Conservation (phyloP, 1,140 invertebrate genomes). For the Araneus ventricosus region DNA sequence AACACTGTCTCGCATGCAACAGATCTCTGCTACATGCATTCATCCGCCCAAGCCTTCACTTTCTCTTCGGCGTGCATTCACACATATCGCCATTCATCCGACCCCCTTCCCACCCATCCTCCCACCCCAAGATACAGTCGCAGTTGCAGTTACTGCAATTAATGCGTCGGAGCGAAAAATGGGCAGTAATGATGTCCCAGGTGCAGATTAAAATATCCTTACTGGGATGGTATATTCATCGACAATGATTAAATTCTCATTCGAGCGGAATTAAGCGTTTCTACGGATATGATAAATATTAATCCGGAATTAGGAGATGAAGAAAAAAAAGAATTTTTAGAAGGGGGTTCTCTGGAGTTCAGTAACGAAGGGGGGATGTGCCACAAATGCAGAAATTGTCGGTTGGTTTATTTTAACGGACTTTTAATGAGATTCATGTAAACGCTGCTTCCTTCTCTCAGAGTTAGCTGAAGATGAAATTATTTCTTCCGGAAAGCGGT, state of each 20-base stretch:
- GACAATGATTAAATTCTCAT: slow-evolving; percentile 66
- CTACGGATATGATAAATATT: slow-evolving; percentile 58
- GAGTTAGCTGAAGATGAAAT: not conserved
- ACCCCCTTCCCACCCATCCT: not conserved
- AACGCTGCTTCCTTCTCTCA: not conserved
- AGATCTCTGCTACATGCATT: slow-evolving; percentile 37
- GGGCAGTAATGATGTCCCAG: slow-evolving; percentile 49
- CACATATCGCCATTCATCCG: not conserved
- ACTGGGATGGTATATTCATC: slow-evolving; percentile 28
- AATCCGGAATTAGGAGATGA: slow-evolving; percentile 59
- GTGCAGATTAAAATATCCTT: slow-evolving; percentile 58
- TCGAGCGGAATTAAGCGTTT: slow-evolving; percentile 59
- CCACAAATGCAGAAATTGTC: not conserved
- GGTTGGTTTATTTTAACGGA: not conserved
- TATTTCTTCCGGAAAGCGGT: no score
- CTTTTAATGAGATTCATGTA: not conserved
- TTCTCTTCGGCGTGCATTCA: not conserved
- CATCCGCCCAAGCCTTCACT: not conserved
- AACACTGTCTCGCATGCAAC: slow-evolving; percentile 53
- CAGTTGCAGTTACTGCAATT: slow-evolving; percentile 43
- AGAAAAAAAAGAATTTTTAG: not conserved
- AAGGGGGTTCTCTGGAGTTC: not conserved
- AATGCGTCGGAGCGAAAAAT: slow-evolving; percentile 58
- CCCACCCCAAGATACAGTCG: not conserved
- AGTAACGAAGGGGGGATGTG: slow-evolving; percentile 26